Conservation (phyloP, 2,888 invertebrate genomes). For the Diaperis boleti region DNA sequence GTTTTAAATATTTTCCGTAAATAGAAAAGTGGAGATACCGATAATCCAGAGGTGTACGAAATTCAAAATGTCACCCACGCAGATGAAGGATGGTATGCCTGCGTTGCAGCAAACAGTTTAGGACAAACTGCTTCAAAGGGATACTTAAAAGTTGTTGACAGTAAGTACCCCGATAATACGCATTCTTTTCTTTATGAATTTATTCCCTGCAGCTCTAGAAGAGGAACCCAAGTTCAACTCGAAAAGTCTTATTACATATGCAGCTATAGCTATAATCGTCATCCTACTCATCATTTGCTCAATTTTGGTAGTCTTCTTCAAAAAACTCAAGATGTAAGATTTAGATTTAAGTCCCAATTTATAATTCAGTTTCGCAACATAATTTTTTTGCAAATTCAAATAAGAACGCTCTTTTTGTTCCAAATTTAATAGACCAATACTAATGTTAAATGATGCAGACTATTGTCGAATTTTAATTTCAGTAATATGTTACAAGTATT, state of each 20-base stretch:
- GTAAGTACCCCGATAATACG: slow-evolving; percentile 64
- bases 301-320: slow-evolving; percentile 18
- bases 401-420: too few species aligned
- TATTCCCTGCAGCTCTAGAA: slow-evolving; percentile 31
- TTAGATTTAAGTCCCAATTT: too few species aligned
- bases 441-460: too few species aligned
- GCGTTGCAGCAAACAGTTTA: slow-evolving; percentile 89
- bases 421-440: too few species aligned
- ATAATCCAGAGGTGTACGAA: slow-evolving; percentile 77
- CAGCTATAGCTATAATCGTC: slow-evolving; percentile 65
- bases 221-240: slow-evolving; percentile 54
- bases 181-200: not conserved
- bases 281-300: slow-evolving; percentile 62
- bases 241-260: slow-evolving; percentile 10
- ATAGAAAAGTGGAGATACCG: slow-evolving; percentile 50
- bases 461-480: too few species aligned
- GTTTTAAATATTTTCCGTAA: slow-evolving; percentile 1
- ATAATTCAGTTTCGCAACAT: too few species aligned
- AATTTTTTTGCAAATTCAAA: too few species aligned
- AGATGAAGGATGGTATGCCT: slow-evolving; percentile 96
- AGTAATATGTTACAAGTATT: too few species aligned
- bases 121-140: slow-evolving; percentile 85
- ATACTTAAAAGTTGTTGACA: slow-evolving; percentile 85
- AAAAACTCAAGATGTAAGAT: slow-evolving; percentile 27
- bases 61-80: slow-evolving; percentile 88